Percentiles rank a stretch among this genome's conserved stretches.
phyloP scores from a whole-genome alignment of 2,113 vertebrate species.

The Trematocara unimaculatum region DNA sequence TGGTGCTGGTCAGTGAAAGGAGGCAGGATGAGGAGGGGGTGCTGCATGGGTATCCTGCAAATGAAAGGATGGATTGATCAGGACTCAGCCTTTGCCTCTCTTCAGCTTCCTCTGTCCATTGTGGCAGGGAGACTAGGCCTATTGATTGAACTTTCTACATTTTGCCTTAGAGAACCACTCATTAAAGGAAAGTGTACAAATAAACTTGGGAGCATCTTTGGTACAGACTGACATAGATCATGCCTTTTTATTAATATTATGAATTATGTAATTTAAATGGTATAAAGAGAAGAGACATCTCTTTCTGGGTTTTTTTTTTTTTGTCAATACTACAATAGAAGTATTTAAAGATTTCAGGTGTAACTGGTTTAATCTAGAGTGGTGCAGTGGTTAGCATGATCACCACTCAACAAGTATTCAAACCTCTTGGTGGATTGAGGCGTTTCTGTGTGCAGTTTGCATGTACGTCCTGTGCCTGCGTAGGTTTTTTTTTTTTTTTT shows the following conservation, averaged over 20 bases:
- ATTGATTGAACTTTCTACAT: constrained; percentile 64
- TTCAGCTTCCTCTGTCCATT: constrained; percentile 73
- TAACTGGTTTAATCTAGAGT: not conserved
- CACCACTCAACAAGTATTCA: not conserved
- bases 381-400: not conserved
- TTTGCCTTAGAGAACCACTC: constrained; percentile 24
- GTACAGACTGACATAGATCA: constrained; percentile 19
- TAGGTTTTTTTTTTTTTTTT: not conserved
- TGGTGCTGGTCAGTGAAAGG: constrained; percentile 54
- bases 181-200: constrained; percentile 40
- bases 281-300: not conserved
- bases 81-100: constrained; percentile 58
- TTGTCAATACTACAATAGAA: not conserved
- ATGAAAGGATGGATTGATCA: constrained; percentile 76
- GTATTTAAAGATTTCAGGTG: not conserved
- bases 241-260: not conserved
- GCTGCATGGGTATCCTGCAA: constrained; percentile 57
- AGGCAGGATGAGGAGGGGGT: not conserved
- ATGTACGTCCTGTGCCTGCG: not conserved
- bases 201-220: not conserved
- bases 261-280: not conserved
- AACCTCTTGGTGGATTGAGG: not conserved
- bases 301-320: rapidly evolving
- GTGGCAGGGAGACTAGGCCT: constrained; percentile 68
- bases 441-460: not conserved